These are phyloP conservation scores for Glyptemys insculpta DNA, from an alignment of 2,797 vertebrate species.

Conservation along the genomic window DNA sequence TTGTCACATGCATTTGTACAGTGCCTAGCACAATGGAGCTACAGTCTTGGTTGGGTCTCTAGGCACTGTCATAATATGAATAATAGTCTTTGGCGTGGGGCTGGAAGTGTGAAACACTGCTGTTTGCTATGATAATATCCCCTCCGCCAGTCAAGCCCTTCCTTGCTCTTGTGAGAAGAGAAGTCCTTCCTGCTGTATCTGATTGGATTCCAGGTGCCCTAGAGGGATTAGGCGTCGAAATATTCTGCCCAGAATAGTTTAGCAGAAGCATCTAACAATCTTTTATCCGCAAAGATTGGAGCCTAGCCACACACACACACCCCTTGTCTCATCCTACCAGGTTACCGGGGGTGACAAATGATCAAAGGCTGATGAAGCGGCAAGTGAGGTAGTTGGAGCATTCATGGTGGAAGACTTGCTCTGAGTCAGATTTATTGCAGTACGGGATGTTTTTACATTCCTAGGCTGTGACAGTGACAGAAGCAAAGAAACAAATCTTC, in stretches of 20 bases:
- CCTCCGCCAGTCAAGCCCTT: neutral
- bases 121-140: neutral
- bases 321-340: neutral
- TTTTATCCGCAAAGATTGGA: conserved; percentile 19
- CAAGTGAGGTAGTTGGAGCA: neutral
- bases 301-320: neutral
- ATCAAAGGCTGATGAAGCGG: neutral
- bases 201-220: conserved; percentile 40
- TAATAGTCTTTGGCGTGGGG: neutral
- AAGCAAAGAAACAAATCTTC: neutral
- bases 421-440: neutral
- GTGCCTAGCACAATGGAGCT: neutral
- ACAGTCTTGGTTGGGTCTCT: neutral
- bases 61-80: neutral
- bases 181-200: neutral
- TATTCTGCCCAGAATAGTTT: neutral
- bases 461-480: neutral
- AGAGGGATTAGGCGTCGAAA: conserved; percentile 19
- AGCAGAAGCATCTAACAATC: neutral
- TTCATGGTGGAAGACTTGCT: neutral
- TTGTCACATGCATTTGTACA: accelerated
- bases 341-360: conserved; percentile 3
- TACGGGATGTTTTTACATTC: neutral
- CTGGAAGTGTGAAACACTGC: neutral
- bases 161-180: neutral